phyloP scores from a whole-genome alignment of 1,140 invertebrate genomes.

The Aphidius gifuensis region DNA sequence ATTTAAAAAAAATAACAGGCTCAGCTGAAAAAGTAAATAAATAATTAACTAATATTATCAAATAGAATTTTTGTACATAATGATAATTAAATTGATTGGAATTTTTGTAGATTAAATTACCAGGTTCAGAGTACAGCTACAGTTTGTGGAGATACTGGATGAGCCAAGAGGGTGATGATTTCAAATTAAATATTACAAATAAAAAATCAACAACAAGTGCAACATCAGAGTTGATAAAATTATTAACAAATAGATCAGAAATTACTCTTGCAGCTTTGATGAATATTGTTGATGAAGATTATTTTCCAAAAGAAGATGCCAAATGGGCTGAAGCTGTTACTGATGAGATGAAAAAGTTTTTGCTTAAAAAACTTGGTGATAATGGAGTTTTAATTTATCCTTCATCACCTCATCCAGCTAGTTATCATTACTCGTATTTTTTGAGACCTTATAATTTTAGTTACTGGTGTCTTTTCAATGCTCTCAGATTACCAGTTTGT shows the following conservation, averaged over 20 bases:
- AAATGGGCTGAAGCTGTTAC: constrained; percentile 64
- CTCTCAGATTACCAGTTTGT: constrained; percentile 76
- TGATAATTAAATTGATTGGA: too few species aligned
- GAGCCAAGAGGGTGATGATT: constrained; percentile 65
- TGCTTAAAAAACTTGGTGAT: constrained; percentile 65
- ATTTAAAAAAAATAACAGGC: constrained; percentile 53
- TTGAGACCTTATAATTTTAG: constrained; percentile 82
- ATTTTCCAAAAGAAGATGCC: constrained; percentile 61
- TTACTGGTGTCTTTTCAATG: constrained; percentile 88
- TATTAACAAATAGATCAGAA: constrained; percentile 52
- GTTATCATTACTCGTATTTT: constrained; percentile 79
- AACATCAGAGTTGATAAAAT: constrained; percentile 41
- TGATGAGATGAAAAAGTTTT: constrained; percentile 57
- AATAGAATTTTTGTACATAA: too few species aligned
- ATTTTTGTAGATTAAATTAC: constrained; percentile 52
- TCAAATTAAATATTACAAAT: constrained; percentile 63
- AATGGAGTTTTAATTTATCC: constrained; percentile 85
- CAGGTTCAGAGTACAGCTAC: constrained; percentile 62
- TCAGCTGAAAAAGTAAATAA: constrained; percentile 29
- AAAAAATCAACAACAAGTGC: constrained; percentile 50
- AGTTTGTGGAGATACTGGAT: constrained; percentile 73
- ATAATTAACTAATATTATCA: too few species aligned
- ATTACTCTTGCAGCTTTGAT: constrained; percentile 67
- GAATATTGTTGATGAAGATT: constrained; percentile 61
- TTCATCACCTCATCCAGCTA: constrained; percentile 73